Conservation (phyloP, 2,888 invertebrate species). For the Dione juno region DNA sequence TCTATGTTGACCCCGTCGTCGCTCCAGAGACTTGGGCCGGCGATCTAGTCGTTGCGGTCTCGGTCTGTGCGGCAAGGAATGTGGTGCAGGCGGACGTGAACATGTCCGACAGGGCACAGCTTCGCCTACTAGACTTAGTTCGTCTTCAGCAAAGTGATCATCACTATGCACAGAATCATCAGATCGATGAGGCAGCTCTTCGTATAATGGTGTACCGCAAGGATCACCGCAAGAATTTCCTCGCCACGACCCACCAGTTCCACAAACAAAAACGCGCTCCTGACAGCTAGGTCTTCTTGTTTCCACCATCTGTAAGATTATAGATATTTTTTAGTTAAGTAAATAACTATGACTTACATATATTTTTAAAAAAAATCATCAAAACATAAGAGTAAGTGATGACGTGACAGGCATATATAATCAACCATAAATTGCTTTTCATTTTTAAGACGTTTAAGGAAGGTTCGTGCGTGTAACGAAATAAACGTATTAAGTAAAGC, state of each 20-base stretch:
- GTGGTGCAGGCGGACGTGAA: constrained; percentile 78
- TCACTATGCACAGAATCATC: constrained; percentile 87
- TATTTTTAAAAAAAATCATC: constrained; percentile 5
- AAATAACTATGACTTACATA: constrained; percentile 3
- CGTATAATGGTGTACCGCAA: constrained; percentile 90
- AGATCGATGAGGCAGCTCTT: constrained; percentile 88
- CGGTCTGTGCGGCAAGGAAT: constrained; percentile 82
- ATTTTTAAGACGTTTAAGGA: constrained; percentile 19
- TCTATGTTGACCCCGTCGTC: constrained; percentile 73
- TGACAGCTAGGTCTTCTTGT: constrained; percentile 85
- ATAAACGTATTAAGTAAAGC: constrained; percentile 9
- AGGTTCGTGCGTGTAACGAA: constrained; percentile 8
- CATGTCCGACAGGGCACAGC: constrained; percentile 77
- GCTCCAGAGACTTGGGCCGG: constrained; percentile 81
- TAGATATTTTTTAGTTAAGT: constrained; percentile 17
- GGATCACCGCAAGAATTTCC: constrained; percentile 75
- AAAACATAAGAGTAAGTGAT: neutral
- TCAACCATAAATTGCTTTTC: neutral
- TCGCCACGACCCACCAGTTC: constrained; percentile 82
- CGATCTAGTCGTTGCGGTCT: constrained; percentile 84
- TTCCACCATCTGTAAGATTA: constrained; percentile 87
- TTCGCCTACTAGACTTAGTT: constrained; percentile 84
- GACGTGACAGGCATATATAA: constrained; percentile 9
- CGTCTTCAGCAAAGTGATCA: constrained; percentile 94
- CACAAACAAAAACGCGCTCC: constrained; percentile 87